These are phyloP conservation scores for Crocallis elinguaria DNA, from an alignment of 2,888 invertebrate species.

Conservation along the genomic window DNA sequence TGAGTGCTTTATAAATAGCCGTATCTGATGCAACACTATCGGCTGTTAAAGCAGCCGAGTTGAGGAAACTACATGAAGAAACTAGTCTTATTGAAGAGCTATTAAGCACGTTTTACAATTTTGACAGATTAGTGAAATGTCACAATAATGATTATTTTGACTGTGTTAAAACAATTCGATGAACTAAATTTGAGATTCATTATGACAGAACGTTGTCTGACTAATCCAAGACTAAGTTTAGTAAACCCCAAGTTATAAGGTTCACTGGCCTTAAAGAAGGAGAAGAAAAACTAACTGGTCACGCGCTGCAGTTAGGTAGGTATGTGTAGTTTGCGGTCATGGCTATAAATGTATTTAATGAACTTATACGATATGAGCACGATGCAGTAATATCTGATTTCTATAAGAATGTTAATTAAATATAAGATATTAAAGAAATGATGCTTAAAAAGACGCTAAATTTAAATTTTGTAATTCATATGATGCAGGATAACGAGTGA, in stretches of 20 bases:
- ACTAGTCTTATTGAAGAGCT: slow-evolving; percentile 4
- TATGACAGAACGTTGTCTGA: background rate
- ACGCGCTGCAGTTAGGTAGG: background rate
- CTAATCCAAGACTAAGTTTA: background rate
- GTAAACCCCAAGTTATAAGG: too few species aligned
- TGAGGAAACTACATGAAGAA: slow-evolving; percentile 22
- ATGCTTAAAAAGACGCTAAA: background rate
- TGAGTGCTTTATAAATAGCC: slow-evolving; percentile 26
- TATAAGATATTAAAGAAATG: background rate
- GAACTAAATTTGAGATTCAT: too few species aligned
- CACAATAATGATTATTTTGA: slow-evolving; percentile 8
- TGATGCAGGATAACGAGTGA: background rate
- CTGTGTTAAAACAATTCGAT: too few species aligned
- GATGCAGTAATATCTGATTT: background rate
- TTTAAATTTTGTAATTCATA: too few species aligned
- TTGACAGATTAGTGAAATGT: slow-evolving; percentile 12
- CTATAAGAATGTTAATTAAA: slow-evolving; percentile 6
- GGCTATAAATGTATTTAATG: slow-evolving; percentile 1
- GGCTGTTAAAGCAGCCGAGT: slow-evolving; percentile 19
- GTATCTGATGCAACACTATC: slow-evolving; percentile 29
- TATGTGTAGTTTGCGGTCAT: slow-evolving; percentile 2
- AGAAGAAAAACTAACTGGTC: background rate
- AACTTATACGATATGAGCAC: slow-evolving; percentile 2
- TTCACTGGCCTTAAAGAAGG: too few species aligned
- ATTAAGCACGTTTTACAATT: slow-evolving; percentile 15